Evolutionary conservation across 2,888 invertebrate species (phyloP).

Genomic region (Lacanobia oleracea): DNA sequence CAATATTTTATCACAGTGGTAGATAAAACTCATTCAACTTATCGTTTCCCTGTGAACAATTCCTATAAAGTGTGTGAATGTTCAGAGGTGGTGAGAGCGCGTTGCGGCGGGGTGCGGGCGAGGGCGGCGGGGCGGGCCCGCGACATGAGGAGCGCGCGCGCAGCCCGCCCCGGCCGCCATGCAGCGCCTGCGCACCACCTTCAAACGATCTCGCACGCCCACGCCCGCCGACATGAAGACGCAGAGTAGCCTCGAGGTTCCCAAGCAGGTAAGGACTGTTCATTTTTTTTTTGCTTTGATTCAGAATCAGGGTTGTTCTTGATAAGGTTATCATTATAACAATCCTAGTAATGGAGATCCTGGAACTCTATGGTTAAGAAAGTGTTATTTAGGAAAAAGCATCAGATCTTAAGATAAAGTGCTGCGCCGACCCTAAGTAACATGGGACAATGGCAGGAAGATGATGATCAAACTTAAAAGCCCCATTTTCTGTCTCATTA

Average conservation of each 20-base stretch:
- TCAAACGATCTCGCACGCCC: constrained; percentile 96
- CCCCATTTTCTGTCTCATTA: too few species aligned
- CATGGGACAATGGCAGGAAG: too few species aligned
- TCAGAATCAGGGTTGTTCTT: neutral
- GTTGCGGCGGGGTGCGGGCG: constrained; percentile 75
- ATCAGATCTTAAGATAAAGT: too few species aligned
- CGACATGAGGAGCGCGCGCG: constrained; percentile 85
- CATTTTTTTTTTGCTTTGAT: neutral
- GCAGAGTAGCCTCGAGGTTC: constrained; percentile 97
- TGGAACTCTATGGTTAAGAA: too few species aligned
- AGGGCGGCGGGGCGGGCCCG: constrained; percentile 87
- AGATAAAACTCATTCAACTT: neutral
- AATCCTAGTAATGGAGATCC: too few species aligned
- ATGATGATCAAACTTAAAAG: too few species aligned
- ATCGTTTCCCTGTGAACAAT: neutral
- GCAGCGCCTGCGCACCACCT: constrained; percentile 96
- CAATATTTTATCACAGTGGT: constrained; percentile 55
- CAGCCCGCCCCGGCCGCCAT: constrained; percentile 90
- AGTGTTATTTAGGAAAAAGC: too few species aligned
- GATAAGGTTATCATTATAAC: neutral
- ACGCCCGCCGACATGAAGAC: constrained; percentile 98
- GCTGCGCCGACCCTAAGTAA: too few species aligned
- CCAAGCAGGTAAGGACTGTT: constrained; percentile 92
- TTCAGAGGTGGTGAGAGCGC: constrained; percentile 72
- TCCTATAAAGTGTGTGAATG: constrained; percentile 20